Conservation (phyloP, 2,797 vertebrate species). For the Falco peregrinus region DNA sequence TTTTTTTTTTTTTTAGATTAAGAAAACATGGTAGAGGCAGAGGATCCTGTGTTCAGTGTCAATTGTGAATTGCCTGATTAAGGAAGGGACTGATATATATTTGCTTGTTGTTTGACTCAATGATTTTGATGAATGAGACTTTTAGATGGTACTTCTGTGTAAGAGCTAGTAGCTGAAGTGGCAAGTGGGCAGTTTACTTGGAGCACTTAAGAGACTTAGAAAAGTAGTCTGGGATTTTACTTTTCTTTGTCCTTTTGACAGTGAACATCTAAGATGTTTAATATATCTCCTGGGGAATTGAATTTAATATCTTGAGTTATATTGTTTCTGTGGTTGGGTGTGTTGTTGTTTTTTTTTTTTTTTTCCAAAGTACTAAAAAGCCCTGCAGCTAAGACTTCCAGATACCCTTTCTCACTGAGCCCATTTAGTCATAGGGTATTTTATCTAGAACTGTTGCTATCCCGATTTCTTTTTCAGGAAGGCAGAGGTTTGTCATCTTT, state of each 20-base stretch:
- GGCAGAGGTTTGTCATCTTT: neutral
- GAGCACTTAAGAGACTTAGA: neutral
- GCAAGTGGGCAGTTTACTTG: neutral
- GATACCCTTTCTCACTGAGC: neutral
- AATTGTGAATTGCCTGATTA: neutral
- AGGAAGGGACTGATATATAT: neutral
- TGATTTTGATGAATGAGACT: neutral
- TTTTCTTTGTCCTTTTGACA: neutral
- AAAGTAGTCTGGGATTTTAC: neutral
- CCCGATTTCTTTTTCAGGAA: neutral
- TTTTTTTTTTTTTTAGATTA: neutral
- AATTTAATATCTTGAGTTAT: neutral
- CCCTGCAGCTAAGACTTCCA: neutral
- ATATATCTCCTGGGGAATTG: neutral
- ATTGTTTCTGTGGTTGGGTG: neutral
- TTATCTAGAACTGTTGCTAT: neutral
- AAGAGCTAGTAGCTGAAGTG: neutral
- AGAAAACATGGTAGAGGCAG: neutral
- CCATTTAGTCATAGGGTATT: neutral
- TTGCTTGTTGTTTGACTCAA: neutral
- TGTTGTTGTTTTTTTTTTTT: neutral
- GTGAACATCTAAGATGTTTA: neutral
- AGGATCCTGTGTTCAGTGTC: neutral
- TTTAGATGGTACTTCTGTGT: neutral
- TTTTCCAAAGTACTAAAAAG: neutral